Percentiles rank a stretch among this genome's conserved stretches.
Conservation (phyloP, 37 sponge, comb jelly and placozoan species). For the Lycopodina hypogea region DNA sequence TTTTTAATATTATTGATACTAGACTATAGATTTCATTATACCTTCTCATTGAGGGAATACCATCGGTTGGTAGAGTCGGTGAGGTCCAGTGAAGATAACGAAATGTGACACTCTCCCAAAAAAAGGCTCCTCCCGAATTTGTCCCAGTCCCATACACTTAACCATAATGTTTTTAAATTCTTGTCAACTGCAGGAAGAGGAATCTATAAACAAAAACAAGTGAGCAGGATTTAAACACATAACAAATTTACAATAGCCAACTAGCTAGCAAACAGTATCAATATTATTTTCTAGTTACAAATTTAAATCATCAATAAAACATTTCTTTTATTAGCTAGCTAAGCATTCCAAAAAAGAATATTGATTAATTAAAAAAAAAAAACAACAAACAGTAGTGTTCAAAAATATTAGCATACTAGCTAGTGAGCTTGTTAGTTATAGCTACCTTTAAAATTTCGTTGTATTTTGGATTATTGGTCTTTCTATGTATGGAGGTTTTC, state of each 20-base stretch:
- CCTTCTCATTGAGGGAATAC: conserved; percentile 66
- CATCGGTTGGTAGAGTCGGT: conserved; percentile 35
- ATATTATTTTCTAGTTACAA: not conserved
- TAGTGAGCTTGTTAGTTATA: no score
- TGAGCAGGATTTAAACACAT: not conserved
- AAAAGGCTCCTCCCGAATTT: conserved; percentile 73
- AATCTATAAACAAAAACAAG: conserved; percentile 24
- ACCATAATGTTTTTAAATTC: conserved; percentile 38
- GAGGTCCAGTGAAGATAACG: conserved; percentile 60
- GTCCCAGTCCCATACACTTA: conserved; percentile 81
- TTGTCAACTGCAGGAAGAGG: conserved; percentile 24
- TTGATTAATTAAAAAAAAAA: no score
- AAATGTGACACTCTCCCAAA: conserved; percentile 65
- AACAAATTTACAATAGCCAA: no score
- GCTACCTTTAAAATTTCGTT: conserved; percentile 67
- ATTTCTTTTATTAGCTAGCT: no score
- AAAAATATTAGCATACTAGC: no score
- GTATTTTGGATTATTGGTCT: conserved; percentile 53
- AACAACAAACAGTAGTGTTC: no score
- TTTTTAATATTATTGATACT: no score
- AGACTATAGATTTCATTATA: no score
- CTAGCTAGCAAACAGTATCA: not conserved
- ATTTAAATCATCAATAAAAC: not conserved
- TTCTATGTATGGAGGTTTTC: conserved; percentile 47
- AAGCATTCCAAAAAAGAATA: no score